Evolutionary conservation across 2,888 invertebrate species (phyloP).

Genomic region (Pinctada fucata): DNA sequence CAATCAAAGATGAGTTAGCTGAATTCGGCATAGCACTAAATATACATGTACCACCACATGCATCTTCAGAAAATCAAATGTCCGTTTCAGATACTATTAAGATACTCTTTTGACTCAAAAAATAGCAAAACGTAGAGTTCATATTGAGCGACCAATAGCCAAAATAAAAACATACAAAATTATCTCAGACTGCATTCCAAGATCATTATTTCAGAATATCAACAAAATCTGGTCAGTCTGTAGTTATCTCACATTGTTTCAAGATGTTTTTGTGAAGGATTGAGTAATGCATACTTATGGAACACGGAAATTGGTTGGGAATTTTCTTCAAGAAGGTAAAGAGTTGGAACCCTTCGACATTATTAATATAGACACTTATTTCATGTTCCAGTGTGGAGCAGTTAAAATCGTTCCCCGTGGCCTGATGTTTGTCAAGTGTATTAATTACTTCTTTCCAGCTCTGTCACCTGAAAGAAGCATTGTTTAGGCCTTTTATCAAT

Average conservation of each 20-base stretch:
- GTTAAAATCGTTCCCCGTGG: too few relatives aligned
- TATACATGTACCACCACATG: slow-evolving; percentile 36
- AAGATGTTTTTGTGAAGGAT: slow-evolving; percentile 26
- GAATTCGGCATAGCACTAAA: too few relatives aligned
- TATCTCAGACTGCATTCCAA: neutral
- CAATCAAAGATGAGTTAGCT: too few relatives aligned
- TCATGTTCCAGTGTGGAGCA: too few relatives aligned
- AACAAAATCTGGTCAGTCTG: slow-evolving; percentile 37
- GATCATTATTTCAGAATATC: slow-evolving; percentile 8
- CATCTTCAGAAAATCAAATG: slow-evolving; percentile 23
- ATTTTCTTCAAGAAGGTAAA: too few relatives aligned
- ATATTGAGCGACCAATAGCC: slow-evolving; percentile 29
- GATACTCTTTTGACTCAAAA: slow-evolving; percentile 12
- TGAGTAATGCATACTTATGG: neutral
- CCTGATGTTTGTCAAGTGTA: too few relatives aligned
- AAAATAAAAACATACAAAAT: slow-evolving; percentile 10
- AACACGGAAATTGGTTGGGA: neutral
- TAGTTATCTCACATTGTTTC: slow-evolving; percentile 17
- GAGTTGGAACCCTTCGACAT: too few relatives aligned
- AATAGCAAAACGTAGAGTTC: slow-evolving; percentile 33
- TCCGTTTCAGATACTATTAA: slow-evolving; percentile 7
- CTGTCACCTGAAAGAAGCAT: too few relatives aligned
- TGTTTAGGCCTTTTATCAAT: too few relatives aligned
- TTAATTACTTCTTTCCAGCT: too few relatives aligned
- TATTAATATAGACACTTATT: too few relatives aligned